These are phyloP conservation scores for Ictalurus punctatus DNA, from an alignment of 2,113 vertebrate genomes.

Conservation along the genomic window DNA sequence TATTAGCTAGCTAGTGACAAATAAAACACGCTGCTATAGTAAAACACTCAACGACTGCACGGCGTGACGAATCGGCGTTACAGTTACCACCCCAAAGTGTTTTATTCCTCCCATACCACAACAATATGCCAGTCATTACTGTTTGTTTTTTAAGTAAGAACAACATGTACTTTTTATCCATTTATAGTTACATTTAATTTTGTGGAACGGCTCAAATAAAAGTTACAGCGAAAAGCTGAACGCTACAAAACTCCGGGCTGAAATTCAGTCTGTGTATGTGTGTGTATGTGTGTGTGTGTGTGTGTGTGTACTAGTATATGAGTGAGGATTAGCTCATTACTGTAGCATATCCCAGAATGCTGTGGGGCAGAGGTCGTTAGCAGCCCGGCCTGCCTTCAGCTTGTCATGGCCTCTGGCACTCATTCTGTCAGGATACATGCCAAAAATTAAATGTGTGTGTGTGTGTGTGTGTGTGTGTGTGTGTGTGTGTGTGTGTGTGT, in stretches of 20 bases:
- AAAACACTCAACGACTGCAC: not conserved
- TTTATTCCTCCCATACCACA: not conserved
- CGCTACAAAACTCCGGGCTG: not conserved
- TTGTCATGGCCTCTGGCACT: conserved; percentile 37
- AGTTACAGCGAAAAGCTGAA: not conserved
- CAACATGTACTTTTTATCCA: not conserved
- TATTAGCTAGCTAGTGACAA: not conserved
- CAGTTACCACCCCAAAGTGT: not conserved
- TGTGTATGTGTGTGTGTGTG: not conserved
- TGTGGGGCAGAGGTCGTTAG: conserved; percentile 23
- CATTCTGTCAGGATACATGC: conserved; percentile 31
- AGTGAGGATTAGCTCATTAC: conserved; percentile 20
- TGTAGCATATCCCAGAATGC: conserved; percentile 32
- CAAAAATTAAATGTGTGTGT: conserved; percentile 9
- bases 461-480: not conserved
- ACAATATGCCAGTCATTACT: not conserved
- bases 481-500: not conserved
- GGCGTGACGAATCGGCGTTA: too few relatives aligned
- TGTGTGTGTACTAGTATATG: not conserved
- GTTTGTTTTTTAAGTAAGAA: not conserved
- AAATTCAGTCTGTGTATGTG: not conserved
- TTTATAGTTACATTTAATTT: not conserved
- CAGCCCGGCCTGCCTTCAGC: conserved; percentile 36
- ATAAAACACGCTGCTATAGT: not conserved
- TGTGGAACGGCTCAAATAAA: not conserved